These are phyloP conservation scores for Pyrocoelia pectoralis DNA, from an alignment of 2,888 invertebrate genomes.

Conservation along the genomic window DNA sequence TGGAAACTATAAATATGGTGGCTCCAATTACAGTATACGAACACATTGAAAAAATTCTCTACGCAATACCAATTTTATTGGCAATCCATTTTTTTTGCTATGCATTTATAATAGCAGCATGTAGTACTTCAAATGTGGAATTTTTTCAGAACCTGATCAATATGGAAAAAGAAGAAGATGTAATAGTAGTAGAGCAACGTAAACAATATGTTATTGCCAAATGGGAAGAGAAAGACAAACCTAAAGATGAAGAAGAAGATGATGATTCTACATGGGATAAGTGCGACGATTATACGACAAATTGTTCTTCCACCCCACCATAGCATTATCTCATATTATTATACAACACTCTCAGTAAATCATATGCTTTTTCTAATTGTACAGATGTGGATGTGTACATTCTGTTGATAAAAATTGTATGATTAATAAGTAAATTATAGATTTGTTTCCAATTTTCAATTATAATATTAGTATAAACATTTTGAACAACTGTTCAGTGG, in stretches of 20 bases:
- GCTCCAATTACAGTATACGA: not conserved
- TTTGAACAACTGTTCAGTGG: too few relatives aligned
- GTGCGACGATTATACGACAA: not conserved
- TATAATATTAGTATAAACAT: too few relatives aligned
- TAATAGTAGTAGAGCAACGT: not conserved
- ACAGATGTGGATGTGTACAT: too few relatives aligned
- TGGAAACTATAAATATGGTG: not conserved
- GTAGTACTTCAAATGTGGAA: not conserved
- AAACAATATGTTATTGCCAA: not conserved
- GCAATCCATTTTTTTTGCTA: not conserved
- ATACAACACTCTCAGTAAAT: too few relatives aligned
- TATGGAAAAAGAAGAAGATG: not conserved
- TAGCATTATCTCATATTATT: too few relatives aligned
- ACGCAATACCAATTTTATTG: not conserved
- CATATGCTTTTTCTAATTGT: too few relatives aligned
- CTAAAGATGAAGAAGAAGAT: not conserved
- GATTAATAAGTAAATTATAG: too few relatives aligned
- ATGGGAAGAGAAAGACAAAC: constrained; percentile 2
- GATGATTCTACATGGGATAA: not conserved
- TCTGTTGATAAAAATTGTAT: too few relatives aligned
- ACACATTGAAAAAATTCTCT: not conserved
- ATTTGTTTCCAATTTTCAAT: too few relatives aligned
- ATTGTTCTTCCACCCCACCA: too few relatives aligned
- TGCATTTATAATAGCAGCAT: not conserved
- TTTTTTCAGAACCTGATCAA: not conserved